phyloP scores from a whole-genome alignment of 2,888 invertebrate genomes.

The Idaea aversata region DNA sequence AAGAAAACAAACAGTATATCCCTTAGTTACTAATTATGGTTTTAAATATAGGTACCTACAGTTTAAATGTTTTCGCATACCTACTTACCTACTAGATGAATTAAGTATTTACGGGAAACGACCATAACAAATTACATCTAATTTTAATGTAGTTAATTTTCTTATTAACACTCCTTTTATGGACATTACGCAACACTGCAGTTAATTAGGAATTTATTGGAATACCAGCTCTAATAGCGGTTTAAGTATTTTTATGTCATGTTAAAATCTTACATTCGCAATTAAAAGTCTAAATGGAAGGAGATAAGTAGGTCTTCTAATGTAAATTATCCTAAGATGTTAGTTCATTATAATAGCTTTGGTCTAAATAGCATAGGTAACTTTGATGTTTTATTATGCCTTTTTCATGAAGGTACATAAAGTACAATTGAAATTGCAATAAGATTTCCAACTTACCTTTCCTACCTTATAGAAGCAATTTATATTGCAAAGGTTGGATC shows the following conservation, averaged over 20 bases:
- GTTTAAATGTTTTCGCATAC: too few relatives aligned
- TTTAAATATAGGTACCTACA: too few relatives aligned
- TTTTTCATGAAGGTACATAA: too few relatives aligned
- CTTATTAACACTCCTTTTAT: not conserved
- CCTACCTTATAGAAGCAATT: not conserved
- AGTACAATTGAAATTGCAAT: too few relatives aligned
- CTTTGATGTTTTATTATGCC: not conserved
- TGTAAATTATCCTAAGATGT: not conserved
- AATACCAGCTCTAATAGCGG: not conserved
- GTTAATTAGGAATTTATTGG: not conserved
- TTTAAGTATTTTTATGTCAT: not conserved
- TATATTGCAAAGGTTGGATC: not conserved
- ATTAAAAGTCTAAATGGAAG: constrained; percentile 1
- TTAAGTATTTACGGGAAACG: not conserved
- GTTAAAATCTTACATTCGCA: not conserved
- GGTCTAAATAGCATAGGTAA: not conserved
- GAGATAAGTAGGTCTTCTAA: not conserved
- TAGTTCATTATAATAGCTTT: not conserved
- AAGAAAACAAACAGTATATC: too few relatives aligned
- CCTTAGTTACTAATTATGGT: too few relatives aligned
- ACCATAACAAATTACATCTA: not conserved
- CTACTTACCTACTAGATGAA: too few relatives aligned
- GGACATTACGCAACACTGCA: not conserved
- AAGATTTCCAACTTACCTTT: too few relatives aligned
- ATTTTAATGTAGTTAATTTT: not conserved